phyloP scores from a whole-genome alignment of 2,113 vertebrate genomes.

The Zosterops japonicus region DNA sequence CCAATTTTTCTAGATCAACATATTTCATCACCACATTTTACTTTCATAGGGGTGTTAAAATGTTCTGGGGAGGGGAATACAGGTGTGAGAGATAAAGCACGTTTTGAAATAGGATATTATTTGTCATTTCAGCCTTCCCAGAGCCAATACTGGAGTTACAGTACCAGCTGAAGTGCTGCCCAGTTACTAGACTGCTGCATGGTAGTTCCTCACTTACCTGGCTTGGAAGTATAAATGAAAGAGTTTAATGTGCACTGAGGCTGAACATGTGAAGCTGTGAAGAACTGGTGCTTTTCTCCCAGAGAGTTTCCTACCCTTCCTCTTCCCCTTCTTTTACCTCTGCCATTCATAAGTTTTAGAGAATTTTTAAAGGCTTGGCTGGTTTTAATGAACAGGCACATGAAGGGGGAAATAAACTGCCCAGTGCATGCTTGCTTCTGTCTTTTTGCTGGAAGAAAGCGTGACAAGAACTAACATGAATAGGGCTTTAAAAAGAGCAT shows the following conservation, averaged over 20 bases:
- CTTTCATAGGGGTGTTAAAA: background rate
- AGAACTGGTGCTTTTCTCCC: background rate
- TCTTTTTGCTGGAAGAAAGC: background rate
- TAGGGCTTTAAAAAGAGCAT: background rate
- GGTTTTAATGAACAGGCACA: constrained; percentile 19
- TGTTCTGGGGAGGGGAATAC: background rate
- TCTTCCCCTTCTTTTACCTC: background rate
- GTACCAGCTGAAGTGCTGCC: background rate
- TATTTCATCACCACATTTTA: background rate
- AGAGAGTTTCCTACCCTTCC: background rate
- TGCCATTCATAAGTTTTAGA: background rate
- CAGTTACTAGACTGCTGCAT: background rate
- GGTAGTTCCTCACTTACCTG: background rate
- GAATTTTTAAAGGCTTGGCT: constrained; percentile 10
- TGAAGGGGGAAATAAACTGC: background rate
- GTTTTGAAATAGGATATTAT: background rate
- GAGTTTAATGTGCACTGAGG: background rate
- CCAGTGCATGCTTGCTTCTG: background rate
- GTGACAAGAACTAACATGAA: background rate
- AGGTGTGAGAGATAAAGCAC: background rate
- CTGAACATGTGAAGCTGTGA: background rate
- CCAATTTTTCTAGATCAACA: background rate
- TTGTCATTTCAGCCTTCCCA: background rate
- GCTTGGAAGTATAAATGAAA: background rate
- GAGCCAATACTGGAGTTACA: accelerated